Evolutionary conservation across 53 echinoderm and acorn worm species (phyloP).

Genomic region (Apostichopus leukothele): DNA sequence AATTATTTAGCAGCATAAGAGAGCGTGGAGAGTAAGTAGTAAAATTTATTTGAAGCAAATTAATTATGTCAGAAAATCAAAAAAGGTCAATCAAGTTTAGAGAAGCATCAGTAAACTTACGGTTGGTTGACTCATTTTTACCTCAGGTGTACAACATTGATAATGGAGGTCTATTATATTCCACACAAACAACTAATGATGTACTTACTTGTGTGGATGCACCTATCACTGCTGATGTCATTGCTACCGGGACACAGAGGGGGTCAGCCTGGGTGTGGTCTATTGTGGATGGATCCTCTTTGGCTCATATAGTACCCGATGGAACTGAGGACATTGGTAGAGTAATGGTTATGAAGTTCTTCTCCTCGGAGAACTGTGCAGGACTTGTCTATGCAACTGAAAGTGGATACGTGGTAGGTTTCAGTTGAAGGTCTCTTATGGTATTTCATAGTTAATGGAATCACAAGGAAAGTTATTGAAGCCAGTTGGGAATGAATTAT

Average conservation of each 20-base stretch:
- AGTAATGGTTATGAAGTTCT: not conserved
- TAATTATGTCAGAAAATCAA: too few species aligned
- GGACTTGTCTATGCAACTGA: slow-evolving; percentile 26
- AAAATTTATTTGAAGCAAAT: too few species aligned
- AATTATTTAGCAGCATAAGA: too few species aligned
- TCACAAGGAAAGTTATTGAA: too few species aligned
- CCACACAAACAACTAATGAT: not conserved
- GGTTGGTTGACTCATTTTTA: not conserved
- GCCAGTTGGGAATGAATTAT: too few species aligned
- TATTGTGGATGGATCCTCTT: slow-evolving; percentile 16
- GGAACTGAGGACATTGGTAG: not conserved
- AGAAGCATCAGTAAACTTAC: not conserved
- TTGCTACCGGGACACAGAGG: not conserved
- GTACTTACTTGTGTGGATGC: not conserved
- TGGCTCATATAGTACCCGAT: not conserved
- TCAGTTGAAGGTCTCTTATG: not conserved
- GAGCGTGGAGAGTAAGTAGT: too few species aligned
- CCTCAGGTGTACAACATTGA: slow-evolving; percentile 22
- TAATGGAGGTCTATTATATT: slow-evolving; percentile 12
- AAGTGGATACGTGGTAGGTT: slow-evolving; percentile 24
- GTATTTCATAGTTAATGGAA: too few species aligned
- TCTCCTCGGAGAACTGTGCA: not conserved
- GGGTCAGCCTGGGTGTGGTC: slow-evolving; percentile 36
- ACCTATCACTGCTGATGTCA: not conserved
- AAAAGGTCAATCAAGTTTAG: too few species aligned